Percentiles rank a stretch among this genome's conserved stretches.
phyloP scores from a whole-genome alignment of 2,797 vertebrate genomes.

The Poeciliopsis paucimaculata region DNA sequence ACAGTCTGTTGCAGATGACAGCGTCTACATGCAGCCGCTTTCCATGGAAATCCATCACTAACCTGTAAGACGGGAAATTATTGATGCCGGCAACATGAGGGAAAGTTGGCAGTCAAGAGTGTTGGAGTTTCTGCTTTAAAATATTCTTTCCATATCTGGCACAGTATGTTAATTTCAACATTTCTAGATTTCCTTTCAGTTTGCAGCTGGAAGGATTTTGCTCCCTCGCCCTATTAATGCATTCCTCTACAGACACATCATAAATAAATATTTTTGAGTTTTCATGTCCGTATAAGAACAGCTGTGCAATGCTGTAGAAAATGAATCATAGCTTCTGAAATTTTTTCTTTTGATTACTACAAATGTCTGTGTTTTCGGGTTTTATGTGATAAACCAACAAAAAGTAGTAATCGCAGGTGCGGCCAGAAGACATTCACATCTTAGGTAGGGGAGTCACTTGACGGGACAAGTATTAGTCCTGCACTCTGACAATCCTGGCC shows the following conservation, averaged over 20 bases:
- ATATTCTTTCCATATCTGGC: slow-evolving; percentile 1
- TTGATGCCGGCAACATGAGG: slow-evolving; percentile 15
- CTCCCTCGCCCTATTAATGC: neutral
- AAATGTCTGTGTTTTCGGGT: neutral
- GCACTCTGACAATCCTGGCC: neutral
- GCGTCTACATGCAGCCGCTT: slow-evolving; percentile 43
- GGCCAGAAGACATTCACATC: neutral
- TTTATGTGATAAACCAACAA: neutral
- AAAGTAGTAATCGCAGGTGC: neutral
- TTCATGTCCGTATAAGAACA: neutral
- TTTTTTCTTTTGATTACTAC: neutral
- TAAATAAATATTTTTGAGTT: neutral
- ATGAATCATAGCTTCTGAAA: neutral
- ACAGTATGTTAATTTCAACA: neutral
- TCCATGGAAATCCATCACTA: slow-evolving; percentile 27
- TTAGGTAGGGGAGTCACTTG: neutral
- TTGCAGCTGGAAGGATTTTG: neutral
- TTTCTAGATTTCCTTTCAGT: neutral
- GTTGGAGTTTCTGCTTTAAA: slow-evolving; percentile 21
- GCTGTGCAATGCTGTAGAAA: neutral
- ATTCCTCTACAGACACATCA: neutral
- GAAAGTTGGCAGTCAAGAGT: slow-evolving; percentile 20
- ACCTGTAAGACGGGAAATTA: slow-evolving; percentile 21
- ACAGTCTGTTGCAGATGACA: slow-evolving; percentile 46
- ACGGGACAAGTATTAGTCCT: neutral